Evolutionary conservation across 2,113 vertebrate genomes (phyloP).

Genomic region (Tachysurus fulvidraco): DNA sequence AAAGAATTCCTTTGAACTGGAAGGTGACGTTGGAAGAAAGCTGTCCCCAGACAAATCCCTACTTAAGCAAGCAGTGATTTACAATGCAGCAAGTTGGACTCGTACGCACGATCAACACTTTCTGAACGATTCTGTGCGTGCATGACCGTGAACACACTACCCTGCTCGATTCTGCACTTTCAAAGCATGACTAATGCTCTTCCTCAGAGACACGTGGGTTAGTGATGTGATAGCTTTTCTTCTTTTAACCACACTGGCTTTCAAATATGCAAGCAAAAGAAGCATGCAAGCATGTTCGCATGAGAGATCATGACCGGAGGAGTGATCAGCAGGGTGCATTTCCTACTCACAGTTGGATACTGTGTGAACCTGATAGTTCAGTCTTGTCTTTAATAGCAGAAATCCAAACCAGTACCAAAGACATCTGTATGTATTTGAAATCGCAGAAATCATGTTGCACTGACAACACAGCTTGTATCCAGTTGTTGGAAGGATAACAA

Average conservation of each 20-base stretch:
- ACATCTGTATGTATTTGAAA: not conserved
- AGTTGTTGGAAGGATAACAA: not conserved
- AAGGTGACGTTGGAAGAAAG: constrained; percentile 26
- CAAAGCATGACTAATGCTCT: not conserved
- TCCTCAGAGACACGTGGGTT: not conserved
- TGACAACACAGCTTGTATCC: not conserved
- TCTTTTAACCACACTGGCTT: not conserved
- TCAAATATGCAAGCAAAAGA: not conserved
- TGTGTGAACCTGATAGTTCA: not conserved
- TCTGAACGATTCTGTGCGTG: not conserved
- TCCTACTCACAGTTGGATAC: not conserved
- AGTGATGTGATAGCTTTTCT: not conserved
- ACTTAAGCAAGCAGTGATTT: constrained; percentile 34
- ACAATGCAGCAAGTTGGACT: constrained; percentile 14
- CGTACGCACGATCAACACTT: not conserved
- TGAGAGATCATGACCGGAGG: not conserved
- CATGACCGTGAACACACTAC: not conserved
- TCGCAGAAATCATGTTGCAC: not conserved
- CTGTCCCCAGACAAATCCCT: constrained; percentile 23
- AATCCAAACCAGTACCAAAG: not conserved
- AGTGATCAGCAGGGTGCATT: not conserved
- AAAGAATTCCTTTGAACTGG: constrained; percentile 14
- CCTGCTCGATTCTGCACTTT: not conserved
- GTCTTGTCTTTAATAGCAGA: not conserved
- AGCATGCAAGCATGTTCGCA: not conserved